Percentiles rank a stretch among this genome's conserved stretches.
phyloP scores from a whole-genome alignment of 2,113 vertebrate species.

The Madoqua kirkii region DNA sequence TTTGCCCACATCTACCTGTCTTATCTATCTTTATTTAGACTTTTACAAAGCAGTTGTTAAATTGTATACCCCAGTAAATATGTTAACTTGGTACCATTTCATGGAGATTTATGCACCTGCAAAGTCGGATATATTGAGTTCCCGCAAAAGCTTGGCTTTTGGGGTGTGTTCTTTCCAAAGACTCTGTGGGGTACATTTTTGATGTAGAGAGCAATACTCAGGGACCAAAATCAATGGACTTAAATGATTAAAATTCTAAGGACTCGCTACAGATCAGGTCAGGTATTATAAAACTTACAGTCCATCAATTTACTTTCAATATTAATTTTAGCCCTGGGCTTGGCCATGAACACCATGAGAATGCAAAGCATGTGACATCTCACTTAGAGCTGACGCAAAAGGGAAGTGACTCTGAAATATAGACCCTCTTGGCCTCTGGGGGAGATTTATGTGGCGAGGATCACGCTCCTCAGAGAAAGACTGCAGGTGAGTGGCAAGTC shows the following conservation, averaged over 20 bases:
- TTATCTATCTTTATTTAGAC: conserved; percentile 51
- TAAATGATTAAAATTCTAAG: conserved; percentile 66
- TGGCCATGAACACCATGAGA: conserved; percentile 34
- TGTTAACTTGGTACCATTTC: conserved; percentile 63
- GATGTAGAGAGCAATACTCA: background rate
- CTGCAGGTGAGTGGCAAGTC: conserved; percentile 62
- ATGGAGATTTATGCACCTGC: conserved; percentile 71
- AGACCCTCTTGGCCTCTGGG: conserved; percentile 35
- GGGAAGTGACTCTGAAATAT: conserved; percentile 60
- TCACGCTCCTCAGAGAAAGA: background rate
- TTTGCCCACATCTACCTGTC: conserved; percentile 49
- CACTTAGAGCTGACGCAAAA: conserved; percentile 49
- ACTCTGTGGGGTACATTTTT: conserved; percentile 48
- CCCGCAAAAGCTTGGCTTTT: conserved; percentile 59
- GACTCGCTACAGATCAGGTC: background rate
- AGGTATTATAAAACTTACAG: conserved; percentile 36
- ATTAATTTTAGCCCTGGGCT: conserved; percentile 41
- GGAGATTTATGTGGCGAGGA: conserved; percentile 34
- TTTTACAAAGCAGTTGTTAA: conserved; percentile 69
- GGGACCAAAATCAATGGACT: conserved; percentile 50
- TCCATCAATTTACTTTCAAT: conserved; percentile 49
- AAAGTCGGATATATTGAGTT: conserved; percentile 61
- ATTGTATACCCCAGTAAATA: conserved; percentile 64
- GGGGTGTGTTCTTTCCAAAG: conserved; percentile 53
- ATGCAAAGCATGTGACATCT: conserved; percentile 28